Base-by-base conservation (phyloP, 2,888 invertebrate genomes). In the Diadromus collaris region DNA sequence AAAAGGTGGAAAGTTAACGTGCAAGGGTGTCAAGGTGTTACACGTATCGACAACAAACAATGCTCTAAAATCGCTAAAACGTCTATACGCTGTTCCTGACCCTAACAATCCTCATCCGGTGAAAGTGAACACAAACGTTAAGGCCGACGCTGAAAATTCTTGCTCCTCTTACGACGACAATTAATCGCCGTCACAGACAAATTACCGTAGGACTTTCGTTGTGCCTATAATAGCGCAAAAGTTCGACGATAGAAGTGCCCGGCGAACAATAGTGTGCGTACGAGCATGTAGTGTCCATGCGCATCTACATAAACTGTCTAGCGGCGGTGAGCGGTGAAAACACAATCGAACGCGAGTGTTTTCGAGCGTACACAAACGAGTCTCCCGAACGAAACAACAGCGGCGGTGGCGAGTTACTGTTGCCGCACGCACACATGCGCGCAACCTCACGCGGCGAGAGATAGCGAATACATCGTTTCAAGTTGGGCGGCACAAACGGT, bases 331-430 rank as follows among this genome's bases (percentile, higher is more conserved):
- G 65, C 44, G 38, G 32, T 76, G 76, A 68, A 76, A 79, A 79
- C 76, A 79, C 79, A 76, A 72, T 72, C 76, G 79, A 72, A 78
- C 75, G 65, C 38, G 75, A 79, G 76, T 71, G 67, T 76, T 76
- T 79, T 70, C 71, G 51, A 71, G 75, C 78, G 78, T 46, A 63
- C 54, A 70, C 75, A 78, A 78, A 38, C 70, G 78, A 60, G 48
- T 74, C 65, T 58, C 44, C 29, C 75, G 67, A 67, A 68, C 54
- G 64, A 78, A 73, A 51, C 51, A 29, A 61, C 63, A 61, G 46
- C 69, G 58, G 44, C 21, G n/a, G 58, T 19, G 9, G 64, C 69
- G 21, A 56, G 70, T 56, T 61, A 67, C 32, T 41, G 60, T 63
- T 70, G 38, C 13, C 24, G 27, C 51, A 27, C 61, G 19, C 61